phyloP scores from a whole-genome alignment of 2,113 vertebrate species.

The Thunnus thynnus region DNA sequence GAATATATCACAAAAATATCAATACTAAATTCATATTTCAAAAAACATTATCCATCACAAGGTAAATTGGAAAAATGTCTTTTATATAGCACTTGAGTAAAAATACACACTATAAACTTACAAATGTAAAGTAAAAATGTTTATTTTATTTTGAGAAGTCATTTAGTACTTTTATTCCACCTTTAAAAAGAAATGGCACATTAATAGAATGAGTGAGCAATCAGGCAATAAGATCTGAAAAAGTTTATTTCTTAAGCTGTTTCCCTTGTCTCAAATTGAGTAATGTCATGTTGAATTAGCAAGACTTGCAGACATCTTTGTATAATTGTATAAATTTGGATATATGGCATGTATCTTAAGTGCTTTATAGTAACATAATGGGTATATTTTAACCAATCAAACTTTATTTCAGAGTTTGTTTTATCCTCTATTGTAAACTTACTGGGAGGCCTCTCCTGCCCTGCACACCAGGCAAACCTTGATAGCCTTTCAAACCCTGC shows the following conservation, averaged over 20 bases:
- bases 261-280: too few relatives aligned
- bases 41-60: background rate
- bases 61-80: background rate
- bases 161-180: too few relatives aligned
- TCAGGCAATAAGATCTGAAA: too few relatives aligned
- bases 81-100: background rate
- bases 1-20: background rate
- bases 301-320: background rate
- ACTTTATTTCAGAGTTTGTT: background rate
- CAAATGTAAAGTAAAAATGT: too few relatives aligned
- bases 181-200: too few relatives aligned
- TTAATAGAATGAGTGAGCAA: too few relatives aligned
- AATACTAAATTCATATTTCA: background rate
- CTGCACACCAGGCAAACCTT: slow-evolving; percentile 83
- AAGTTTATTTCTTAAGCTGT: too few relatives aligned
- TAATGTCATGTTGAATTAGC: too few relatives aligned
- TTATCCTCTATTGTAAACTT: slow-evolving; percentile 52
- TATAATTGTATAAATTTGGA: background rate
- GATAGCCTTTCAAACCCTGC: slow-evolving; percentile 90
- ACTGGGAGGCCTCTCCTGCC: slow-evolving; percentile 86
- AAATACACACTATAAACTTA: background rate
- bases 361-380: background rate
- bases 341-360: background rate
- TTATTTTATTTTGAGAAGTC: too few relatives aligned
- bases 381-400: background rate